Conservation (phyloP, 2,888 invertebrate genomes). For the Allacma fusca region DNA sequence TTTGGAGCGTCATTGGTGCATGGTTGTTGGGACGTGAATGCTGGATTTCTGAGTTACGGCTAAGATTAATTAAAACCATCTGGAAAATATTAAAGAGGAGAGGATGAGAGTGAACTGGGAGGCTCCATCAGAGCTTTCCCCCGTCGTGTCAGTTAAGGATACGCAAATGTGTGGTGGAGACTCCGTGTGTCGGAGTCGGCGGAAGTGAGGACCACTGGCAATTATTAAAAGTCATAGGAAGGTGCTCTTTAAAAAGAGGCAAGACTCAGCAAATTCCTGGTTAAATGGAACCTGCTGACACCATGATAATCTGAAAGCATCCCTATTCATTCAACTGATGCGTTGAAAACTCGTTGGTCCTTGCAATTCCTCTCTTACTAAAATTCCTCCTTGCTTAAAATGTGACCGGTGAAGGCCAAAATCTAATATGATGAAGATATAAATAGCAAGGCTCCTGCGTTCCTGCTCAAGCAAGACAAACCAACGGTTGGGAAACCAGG, state of each 20-base stretch:
- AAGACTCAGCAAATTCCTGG: constrained; percentile 22
- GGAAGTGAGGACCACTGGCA: constrained; percentile 14
- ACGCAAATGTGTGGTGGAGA: too few relatives aligned
- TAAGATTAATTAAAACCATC: constrained; percentile 9
- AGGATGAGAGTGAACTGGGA: not conserved
- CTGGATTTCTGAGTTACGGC: not conserved
- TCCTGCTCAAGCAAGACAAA: not conserved
- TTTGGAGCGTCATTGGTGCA: not conserved
- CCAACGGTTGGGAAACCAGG: not conserved
- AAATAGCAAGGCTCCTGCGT: not conserved
- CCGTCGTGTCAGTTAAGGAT: too few relatives aligned
- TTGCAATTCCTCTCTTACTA: not conserved
- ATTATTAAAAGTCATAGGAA: constrained; percentile 21
- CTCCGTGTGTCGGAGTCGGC: not conserved
- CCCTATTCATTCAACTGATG: constrained; percentile 14
- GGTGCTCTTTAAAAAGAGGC: not conserved
- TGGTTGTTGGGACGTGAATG: not conserved
- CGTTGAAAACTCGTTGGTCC: constrained; percentile 8
- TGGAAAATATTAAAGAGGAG: not conserved
- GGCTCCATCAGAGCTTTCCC: too few relatives aligned
- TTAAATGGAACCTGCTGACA: constrained; percentile 25
- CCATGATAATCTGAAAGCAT: constrained; percentile 15
- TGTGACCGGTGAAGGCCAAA: not conserved
- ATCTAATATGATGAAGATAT: not conserved
- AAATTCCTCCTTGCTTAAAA: constrained; percentile 2